These are phyloP conservation scores for Pseudochirops cupreus DNA, from an alignment of 2,797 vertebrate genomes.

Conservation along the genomic window DNA sequence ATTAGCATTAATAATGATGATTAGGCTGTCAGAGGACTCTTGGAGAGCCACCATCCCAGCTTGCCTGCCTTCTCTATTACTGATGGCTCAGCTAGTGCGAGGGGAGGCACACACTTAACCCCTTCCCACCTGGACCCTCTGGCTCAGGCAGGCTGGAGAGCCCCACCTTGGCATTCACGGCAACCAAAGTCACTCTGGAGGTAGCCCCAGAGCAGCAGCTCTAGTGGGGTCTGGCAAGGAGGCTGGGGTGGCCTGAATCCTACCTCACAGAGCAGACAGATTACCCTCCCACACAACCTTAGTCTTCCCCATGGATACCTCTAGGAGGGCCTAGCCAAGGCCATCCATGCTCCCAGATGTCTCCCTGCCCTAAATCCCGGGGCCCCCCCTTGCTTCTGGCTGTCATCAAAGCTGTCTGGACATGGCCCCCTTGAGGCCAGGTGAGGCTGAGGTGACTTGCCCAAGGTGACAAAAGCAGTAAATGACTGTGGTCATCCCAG, in stretches of 20 bases:
- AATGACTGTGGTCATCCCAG: not conserved
- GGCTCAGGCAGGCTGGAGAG: not conserved
- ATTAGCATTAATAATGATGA: constrained; percentile 76
- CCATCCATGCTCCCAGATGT: not conserved
- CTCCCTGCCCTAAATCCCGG: not conserved
- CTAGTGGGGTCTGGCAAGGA: not conserved
- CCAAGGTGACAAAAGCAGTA: not conserved
- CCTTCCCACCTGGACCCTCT: not conserved
- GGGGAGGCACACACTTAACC: not conserved
- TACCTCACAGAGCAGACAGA: not conserved
- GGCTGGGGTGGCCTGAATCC: not conserved
- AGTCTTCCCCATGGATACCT: not conserved
- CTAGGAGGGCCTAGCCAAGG: not conserved
- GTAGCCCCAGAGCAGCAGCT: not conserved
- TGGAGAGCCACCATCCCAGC: constrained; percentile 43
- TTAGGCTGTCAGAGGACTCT: constrained; percentile 71
- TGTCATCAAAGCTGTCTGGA: not conserved
- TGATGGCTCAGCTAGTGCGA: not conserved
- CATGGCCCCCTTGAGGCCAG: not conserved
- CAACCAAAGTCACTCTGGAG: not conserved
- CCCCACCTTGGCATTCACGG: not conserved
- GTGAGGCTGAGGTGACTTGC: not conserved
- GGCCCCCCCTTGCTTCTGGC: too few relatives aligned
- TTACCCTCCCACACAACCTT: too few relatives aligned
- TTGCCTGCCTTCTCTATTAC: constrained; percentile 47